Conservation (phyloP, 2,113 vertebrate genomes). For the Malurus alboscapulatus region DNA sequence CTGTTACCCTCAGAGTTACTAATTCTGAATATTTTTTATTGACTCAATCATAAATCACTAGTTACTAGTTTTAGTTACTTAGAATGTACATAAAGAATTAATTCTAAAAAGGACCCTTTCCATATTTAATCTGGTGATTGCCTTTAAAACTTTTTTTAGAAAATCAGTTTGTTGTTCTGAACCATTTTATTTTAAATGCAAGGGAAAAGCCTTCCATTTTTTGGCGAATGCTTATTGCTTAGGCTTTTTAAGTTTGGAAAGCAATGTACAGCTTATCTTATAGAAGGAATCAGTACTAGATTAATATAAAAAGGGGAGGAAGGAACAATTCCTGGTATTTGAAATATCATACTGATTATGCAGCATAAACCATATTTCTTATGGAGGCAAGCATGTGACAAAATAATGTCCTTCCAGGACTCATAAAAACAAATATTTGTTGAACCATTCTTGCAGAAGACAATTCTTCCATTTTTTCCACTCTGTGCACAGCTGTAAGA, state of each 20-base stretch:
- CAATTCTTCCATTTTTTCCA: not conserved
- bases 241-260: not conserved
- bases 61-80: not conserved
- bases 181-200: not conserved
- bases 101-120: not conserved
- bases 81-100: not conserved
- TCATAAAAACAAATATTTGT: slow-evolving; percentile 33
- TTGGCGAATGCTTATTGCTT: not conserved
- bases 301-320: not conserved
- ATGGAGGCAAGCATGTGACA: not conserved
- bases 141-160: not conserved
- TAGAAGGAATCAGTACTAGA: not conserved
- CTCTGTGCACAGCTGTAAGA: not conserved
- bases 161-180: not conserved
- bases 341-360: not conserved
- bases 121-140: not conserved
- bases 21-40: not conserved
- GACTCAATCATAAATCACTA: not conserved
- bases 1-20: not conserved
- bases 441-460: slow-evolving; percentile 18
- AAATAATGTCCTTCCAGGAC: not conserved
- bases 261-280: not conserved
- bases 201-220: not conserved
- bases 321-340: not conserved
- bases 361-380: not conserved